Percentiles rank a stretch among this genome's conserved stretches.
phyloP scores from a whole-genome alignment of 1,140 invertebrate genomes.

The Phthorimaea operculella region DNA sequence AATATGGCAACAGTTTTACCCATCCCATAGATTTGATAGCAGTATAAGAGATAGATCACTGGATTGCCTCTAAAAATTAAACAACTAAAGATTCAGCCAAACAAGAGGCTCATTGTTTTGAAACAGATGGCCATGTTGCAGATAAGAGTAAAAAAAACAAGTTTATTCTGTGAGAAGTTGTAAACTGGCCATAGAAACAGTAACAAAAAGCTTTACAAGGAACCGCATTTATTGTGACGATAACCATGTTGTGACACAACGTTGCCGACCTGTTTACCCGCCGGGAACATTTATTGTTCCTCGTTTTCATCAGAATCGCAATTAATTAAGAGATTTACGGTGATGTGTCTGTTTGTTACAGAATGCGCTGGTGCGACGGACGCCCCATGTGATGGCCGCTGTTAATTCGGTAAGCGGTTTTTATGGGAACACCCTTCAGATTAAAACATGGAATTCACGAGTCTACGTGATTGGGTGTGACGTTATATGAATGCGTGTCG shows the following conservation, averaged over 20 bases:
- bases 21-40: too few relatives aligned
- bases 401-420: slow-evolving; percentile 52
- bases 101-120: too few relatives aligned
- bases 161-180: too few relatives aligned
- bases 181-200: too few relatives aligned
- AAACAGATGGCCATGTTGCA: too few relatives aligned
- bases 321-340: slow-evolving; percentile 21
- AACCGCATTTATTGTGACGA: not conserved
- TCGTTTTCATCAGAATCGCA: slow-evolving; percentile 1
- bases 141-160: too few relatives aligned
- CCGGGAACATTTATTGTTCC: not conserved
- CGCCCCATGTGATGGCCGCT: slow-evolving; percentile 44
- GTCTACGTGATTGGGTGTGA: not conserved
- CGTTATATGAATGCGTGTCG: too few relatives aligned
- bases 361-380: slow-evolving; percentile 38
- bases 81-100: too few relatives aligned
- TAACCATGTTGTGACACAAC: not conserved
- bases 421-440: not conserved
- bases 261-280: not conserved
- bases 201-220: too few relatives aligned
- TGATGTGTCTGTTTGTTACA: slow-evolving; percentile 40
- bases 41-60: too few relatives aligned
- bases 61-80: too few relatives aligned
- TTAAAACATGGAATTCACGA: not conserved
- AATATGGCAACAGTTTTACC: too few relatives aligned